Evolutionary conservation across 2,888 invertebrate genomes (phyloP).

Genomic region (Bellardia pandia): DNA sequence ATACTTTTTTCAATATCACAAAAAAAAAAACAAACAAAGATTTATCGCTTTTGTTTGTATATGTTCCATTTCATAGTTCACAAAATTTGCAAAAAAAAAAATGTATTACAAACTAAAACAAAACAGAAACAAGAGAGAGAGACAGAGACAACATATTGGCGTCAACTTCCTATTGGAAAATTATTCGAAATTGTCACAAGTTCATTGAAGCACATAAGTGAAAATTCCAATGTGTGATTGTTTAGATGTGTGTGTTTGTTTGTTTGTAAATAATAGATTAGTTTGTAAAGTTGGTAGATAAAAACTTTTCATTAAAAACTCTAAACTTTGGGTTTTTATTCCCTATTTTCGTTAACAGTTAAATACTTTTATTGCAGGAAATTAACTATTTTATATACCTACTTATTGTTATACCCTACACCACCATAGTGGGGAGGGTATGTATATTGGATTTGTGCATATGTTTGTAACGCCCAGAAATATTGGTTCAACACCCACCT

Average conservation of each 20-base stretch:
- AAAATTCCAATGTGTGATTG: conserved; percentile 43
- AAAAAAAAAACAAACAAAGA: conserved; percentile 36
- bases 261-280: conserved; percentile 23
- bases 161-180: conserved; percentile 52
- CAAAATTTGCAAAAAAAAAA: neutral
- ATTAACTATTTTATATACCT: conserved; percentile 30
- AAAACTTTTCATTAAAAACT: conserved; percentile 34
- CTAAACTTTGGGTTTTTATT: conserved; percentile 9
- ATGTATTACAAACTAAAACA: neutral
- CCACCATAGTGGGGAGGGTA: too few relatives aligned
- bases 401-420: too few relatives aligned
- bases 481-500: too few relatives aligned
- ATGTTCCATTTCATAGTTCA: conserved; percentile 39
- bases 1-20: neutral
- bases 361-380: conserved; percentile 39
- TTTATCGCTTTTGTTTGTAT: conserved; percentile 36
- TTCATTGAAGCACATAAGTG: conserved; percentile 53
- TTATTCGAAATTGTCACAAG: conserved; percentile 56
- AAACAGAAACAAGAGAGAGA: neutral
- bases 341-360: conserved; percentile 10
- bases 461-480: too few relatives aligned
- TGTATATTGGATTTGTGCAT: too few relatives aligned
- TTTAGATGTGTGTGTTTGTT: conserved; percentile 9
- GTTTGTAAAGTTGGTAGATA: conserved; percentile 22
- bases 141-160: conserved; percentile 55